Conservation (phyloP, 2,888 invertebrate species). For the Drosophila recens region DNA sequence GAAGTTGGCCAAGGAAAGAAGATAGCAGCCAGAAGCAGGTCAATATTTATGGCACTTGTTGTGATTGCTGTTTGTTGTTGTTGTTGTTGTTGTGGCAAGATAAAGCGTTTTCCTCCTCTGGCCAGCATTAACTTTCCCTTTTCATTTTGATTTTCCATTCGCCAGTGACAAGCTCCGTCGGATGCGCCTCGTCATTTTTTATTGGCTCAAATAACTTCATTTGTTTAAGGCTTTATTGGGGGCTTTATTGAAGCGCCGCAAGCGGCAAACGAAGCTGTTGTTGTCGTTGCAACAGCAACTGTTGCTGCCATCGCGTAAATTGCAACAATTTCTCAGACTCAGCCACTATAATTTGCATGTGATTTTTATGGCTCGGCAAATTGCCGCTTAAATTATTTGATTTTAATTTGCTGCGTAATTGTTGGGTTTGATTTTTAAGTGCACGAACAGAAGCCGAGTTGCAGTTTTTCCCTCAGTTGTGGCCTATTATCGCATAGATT, state of each 20-base stretch:
- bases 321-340: conserved; percentile 67
- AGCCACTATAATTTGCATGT: conserved; percentile 83
- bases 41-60: conserved; percentile 74
- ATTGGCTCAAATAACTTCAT: conserved; percentile 77
- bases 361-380: conserved; percentile 80
- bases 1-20: conserved; percentile 2
- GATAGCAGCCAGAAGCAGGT: conserved; percentile 30
- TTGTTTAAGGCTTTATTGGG: conserved; percentile 75
- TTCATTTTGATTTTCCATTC: conserved; percentile 31
- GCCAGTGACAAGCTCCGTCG: conserved; percentile 49
- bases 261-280: conserved; percentile 29
- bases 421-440: conserved; percentile 57
- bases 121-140: conserved; percentile 64
- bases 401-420: conserved; percentile 84
- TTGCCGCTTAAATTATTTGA: conserved; percentile 83
- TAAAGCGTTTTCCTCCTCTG: conserved; percentile 32
- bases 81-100: conserved; percentile 18
- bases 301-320: conserved; percentile 58
- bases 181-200: conserved; percentile 65
- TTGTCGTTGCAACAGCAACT: conserved; percentile 14
- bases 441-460: conserved; percentile 31
- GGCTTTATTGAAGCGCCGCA: conserved; percentile 54
- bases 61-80: neutral
- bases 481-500: conserved; percentile 63
- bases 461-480: conserved; percentile 24